phyloP scores from a whole-genome alignment of 2,797 vertebrate genomes.

The Dendrocincla tyrannina region DNA sequence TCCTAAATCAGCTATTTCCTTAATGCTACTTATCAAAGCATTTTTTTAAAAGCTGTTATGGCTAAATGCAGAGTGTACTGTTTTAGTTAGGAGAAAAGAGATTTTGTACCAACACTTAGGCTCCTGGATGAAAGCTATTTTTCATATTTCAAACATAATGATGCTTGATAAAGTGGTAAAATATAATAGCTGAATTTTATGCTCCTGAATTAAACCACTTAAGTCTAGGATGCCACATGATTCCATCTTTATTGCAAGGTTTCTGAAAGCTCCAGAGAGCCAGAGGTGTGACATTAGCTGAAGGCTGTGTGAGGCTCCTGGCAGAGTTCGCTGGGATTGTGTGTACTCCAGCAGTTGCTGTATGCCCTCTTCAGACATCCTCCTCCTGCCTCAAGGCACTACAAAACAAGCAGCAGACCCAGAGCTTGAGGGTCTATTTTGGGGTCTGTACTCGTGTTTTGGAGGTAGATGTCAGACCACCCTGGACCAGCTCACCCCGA shows the following conservation, averaged over 20 bases:
- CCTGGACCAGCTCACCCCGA: not conserved
- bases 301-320: not conserved
- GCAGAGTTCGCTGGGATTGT: rapidly evolving
- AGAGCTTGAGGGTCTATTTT: not conserved
- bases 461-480: not conserved
- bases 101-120: not conserved
- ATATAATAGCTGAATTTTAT: not conserved
- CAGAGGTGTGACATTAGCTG: rapidly evolving
- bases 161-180: not conserved
- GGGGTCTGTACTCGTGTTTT: not conserved
- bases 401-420: not conserved
- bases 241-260: not conserved
- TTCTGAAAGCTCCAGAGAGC: not conserved
- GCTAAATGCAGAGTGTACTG: not conserved
- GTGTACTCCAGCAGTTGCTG: not conserved
- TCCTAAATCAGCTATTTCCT: constrained; percentile 9
- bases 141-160: not conserved
- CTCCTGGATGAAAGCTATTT: not conserved
- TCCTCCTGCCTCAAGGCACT: not conserved
- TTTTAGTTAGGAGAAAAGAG: not conserved
- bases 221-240: not conserved
- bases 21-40: constrained; percentile 31
- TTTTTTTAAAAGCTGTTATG: not conserved
- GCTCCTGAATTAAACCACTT: not conserved
- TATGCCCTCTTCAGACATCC: rapidly evolving